These are phyloP conservation scores for Stigmatopora nigra DNA, from an alignment of 2,113 vertebrate species.

Conservation along the genomic window DNA sequence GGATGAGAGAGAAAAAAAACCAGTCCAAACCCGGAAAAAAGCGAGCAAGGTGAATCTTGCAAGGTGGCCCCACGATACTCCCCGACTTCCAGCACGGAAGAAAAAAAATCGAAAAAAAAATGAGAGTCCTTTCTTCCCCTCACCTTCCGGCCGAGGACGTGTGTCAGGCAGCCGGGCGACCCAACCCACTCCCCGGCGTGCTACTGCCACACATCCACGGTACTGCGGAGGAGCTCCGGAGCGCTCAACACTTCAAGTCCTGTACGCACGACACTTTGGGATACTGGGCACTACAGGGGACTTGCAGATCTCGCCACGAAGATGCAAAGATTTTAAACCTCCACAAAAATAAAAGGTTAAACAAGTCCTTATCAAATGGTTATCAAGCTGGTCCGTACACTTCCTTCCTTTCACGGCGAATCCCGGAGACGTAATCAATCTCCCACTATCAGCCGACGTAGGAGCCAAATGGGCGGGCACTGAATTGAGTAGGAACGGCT, in stretches of 20 bases:
- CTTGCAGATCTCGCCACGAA: not conserved
- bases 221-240: constrained; percentile 59
- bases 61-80: constrained; percentile 21
- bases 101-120: constrained; percentile 3
- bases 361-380: not conserved
- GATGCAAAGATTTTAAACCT: not conserved
- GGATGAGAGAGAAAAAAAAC: constrained; percentile 11
- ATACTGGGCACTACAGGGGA: constrained; percentile 17
- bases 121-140: constrained; percentile 9
- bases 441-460: constrained; percentile 38
- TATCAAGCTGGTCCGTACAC: constrained; percentile 11
- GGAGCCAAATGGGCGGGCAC: constrained; percentile 57
- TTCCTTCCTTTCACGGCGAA: constrained; percentile 41
- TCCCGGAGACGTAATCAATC: constrained; percentile 55
- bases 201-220: constrained; percentile 47
- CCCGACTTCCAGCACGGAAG: constrained; percentile 20
- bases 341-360: not conserved
- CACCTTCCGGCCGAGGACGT: constrained; percentile 31
- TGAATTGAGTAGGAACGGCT: constrained; percentile 38
- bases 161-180: constrained; percentile 52
- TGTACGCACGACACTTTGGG: constrained; percentile 18
- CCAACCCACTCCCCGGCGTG: constrained; percentile 58
- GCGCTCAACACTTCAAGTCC: constrained; percentile 37
- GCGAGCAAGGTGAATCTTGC: constrained; percentile 20
- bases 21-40: constrained; percentile 16